Percentiles rank a stretch among this genome's conserved stretches.
phyloP scores from a whole-genome alignment of 2,888 invertebrate species.

The Strigamia crassipes region DNA sequence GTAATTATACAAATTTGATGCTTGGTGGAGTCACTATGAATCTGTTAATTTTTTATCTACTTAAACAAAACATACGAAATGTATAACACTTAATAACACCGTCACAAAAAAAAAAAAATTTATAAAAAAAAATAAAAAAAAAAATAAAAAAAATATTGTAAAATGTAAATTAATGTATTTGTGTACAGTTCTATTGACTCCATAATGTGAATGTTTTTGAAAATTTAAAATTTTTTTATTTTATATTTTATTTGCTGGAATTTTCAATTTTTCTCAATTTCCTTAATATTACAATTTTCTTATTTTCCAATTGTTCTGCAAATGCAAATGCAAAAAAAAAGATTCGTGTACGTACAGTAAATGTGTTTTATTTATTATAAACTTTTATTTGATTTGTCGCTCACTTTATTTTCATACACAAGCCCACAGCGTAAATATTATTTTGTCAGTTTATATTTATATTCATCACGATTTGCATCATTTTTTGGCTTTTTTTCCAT shows the following conservation, averaged over 20 bases:
- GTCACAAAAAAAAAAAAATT: no score
- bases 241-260: background rate
- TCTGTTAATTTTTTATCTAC: background rate
- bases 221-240: background rate
- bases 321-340: background rate
- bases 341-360: background rate
- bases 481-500: background rate
- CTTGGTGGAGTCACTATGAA: background rate
- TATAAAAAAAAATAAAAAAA: background rate
- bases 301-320: background rate
- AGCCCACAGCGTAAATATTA: background rate
- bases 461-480: background rate
- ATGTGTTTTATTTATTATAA: slow-evolving; percentile 30
- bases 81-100: background rate
- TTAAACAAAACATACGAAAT: background rate
- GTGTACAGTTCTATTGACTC: background rate
- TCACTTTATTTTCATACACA: background rate
- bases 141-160: background rate
- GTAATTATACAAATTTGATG: background rate
- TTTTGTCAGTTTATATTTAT: background rate
- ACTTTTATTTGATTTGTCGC: slow-evolving; percentile 14
- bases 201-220: background rate
- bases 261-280: background rate
- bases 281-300: background rate
- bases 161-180: background rate